phyloP scores from a whole-genome alignment of 53 echinoderm and acorn worm species.

The Stichopus horrens region DNA sequence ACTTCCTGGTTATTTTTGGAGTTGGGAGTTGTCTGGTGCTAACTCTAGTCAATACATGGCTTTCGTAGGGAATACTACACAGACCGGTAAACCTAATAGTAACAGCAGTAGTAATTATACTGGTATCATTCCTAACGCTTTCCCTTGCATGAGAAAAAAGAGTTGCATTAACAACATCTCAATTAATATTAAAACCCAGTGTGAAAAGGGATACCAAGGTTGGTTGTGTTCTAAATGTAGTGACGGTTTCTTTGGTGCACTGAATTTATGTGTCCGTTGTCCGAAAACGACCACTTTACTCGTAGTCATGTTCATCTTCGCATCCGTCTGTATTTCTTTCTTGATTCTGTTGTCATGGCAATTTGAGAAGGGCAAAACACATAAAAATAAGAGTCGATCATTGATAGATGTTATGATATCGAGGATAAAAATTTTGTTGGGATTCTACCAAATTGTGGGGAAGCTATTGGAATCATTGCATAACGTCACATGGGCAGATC shows the following conservation, averaged over 20 bases:
- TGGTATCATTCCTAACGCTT: constrained; percentile 1
- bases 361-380: neutral
- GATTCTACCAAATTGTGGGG: constrained; percentile 42
- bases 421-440: constrained; percentile 32
- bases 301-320: neutral
- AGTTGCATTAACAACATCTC: constrained; percentile 16
- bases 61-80: neutral
- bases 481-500: neutral
- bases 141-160: constrained; percentile 1
- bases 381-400: neutral
- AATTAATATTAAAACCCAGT: neutral
- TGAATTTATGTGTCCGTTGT: constrained; percentile 9
- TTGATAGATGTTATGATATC: constrained; percentile 29
- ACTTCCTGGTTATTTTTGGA: constrained; percentile 16
- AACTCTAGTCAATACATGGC: neutral
- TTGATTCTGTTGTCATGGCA: constrained; percentile 9
- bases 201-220: constrained; percentile 6
- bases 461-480: constrained; percentile 27
- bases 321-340: neutral
- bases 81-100: neutral
- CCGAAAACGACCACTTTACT: neutral
- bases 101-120: neutral
- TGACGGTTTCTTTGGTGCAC: neutral
- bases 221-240: constrained; percentile 26
- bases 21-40: neutral